Base-by-base conservation (phyloP, 2,888 invertebrate species). In the Carpatolechia fugitivella region DNA sequence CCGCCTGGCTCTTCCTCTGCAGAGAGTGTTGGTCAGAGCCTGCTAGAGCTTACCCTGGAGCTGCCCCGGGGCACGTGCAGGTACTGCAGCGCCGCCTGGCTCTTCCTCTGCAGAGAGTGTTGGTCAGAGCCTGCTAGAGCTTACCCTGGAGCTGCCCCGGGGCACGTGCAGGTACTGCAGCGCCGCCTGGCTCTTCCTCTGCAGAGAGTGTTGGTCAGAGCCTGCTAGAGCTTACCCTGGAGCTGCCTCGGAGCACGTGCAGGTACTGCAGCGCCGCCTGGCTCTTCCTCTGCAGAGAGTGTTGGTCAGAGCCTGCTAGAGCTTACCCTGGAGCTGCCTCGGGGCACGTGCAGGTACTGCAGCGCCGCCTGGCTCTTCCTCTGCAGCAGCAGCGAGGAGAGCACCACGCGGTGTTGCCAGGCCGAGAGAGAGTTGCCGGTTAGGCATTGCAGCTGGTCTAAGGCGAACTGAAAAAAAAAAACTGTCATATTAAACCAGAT, bases 331-430 rank as follows among this genome's bases (percentile, higher is more conserved):
- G 33, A 85, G 0, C 92, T 79, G n/a, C n/a, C n/a, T n/a, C n/a
- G n/a, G n/a, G n/a, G n/a, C 0, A 93, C 92, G 66, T 93, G 92
- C 13, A 94, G 71, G 75, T 96, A 96, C 16, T 93, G 92, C 14
- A 95, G 79, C 0, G 96, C 96, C 10, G 94, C 90, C 66, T 93
- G 93, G 0, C 92, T 91, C 63, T 95, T 93, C 61, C 93, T 92
- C 69, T 95, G 94, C 0, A 92, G 91, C 4, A 95, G 82, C 3
- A 95, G 80, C 0, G 94, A 90, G 4, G 93, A 92, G 4, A 96
- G 75, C 0, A 95, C 93, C 0, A 93, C 91, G 56, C 91, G 90
- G 76, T 96, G 96, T 72, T 96, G 95, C 95, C 95, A 95, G 8
- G 92, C 90, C 24, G 92, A 91, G 13, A 96, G 85, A 18, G 86